Base-by-base conservation (phyloP, 1,140 invertebrate genomes). In the Nebria ingens region DNA sequence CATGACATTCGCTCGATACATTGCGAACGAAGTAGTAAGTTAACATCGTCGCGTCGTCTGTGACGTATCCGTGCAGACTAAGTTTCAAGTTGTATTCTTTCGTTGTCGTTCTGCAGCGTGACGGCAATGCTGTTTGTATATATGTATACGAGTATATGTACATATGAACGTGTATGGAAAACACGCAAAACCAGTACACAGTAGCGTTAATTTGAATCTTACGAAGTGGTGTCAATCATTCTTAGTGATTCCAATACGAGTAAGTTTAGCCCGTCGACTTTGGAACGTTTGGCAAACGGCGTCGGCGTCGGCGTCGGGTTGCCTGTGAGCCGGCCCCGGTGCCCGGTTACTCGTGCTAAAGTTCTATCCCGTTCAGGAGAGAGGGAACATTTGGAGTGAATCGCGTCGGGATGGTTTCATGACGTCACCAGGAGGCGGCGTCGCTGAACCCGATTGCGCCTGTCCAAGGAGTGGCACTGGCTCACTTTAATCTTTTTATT, bases 401-500 rank as follows among this genome's bases (percentile, higher is more conserved):
- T 45, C 40, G 40, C 40, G 40, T 45, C 9, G 40, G 17, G 40
- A 45, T 17, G 40, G 40, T 45, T 17, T 62, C 62, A 51, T 62
- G 52, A 62, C 57, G 68, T 70, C 68, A 68, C 40, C 58, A 45
- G 64, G 64, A 63, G 68, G 68, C 65, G 68, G 63, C 57, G 56
- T 65, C 57, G 59, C 40, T 51, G 61, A 64, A 62, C 63, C 66
- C 67, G 68, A 68, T 70, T 45, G 60, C 64, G 25, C 62, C 62
- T 59, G 60, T 54, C 56, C 59, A 63, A 66, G 68, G 68, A 66
- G 67, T 70, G 67, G 67, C 66, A 61, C 64, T 57, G 62, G 67
- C 62, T 70, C 65, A 69, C 64, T 68, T 68, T 68, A 67, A 70
- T 67, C 67, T 68, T 70, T 70, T 68, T 65, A 70, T 70, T 60